Conservation (phyloP, 2,113 vertebrate genomes). For the Petrocephalus microphthalmus region DNA sequence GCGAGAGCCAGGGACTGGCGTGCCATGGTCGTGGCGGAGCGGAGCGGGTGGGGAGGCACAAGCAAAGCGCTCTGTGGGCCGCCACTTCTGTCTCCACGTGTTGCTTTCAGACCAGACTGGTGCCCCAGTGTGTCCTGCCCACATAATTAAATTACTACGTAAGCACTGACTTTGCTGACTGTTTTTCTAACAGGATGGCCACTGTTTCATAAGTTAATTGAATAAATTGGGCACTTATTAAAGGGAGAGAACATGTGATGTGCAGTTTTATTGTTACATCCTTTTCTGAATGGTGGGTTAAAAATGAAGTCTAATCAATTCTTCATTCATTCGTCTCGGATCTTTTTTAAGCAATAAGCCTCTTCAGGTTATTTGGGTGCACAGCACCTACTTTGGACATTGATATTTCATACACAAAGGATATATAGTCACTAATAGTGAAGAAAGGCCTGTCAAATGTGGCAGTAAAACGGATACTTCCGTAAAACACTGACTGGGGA, state of each 20-base stretch:
- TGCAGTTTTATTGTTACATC: background rate
- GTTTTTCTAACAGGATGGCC: conserved; percentile 5
- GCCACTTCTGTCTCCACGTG: background rate
- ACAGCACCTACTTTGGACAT: background rate
- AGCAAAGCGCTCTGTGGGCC: background rate
- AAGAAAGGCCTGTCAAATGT: background rate
- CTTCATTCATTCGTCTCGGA: background rate
- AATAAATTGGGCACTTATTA: background rate
- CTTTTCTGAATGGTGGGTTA: background rate
- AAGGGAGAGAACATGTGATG: background rate
- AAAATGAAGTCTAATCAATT: background rate
- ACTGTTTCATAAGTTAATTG: conserved; percentile 2
- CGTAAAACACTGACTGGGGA: conserved; percentile 11
- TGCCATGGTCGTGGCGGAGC: background rate
- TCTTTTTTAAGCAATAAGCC: background rate
- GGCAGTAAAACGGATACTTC: conserved; percentile 13
- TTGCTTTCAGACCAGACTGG: background rate
- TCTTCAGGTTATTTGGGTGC: background rate
- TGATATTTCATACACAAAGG: conserved; percentile 1
- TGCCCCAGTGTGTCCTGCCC: background rate
- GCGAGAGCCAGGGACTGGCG: background rate
- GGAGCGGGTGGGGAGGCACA: background rate
- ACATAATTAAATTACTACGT: conserved; percentile 8
- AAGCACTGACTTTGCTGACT: background rate
- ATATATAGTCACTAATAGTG: conserved; percentile 5